Evolutionary conservation across 2,797 vertebrate genomes (phyloP).

Genomic region (Parauchenoglanis punctatus): DNA sequence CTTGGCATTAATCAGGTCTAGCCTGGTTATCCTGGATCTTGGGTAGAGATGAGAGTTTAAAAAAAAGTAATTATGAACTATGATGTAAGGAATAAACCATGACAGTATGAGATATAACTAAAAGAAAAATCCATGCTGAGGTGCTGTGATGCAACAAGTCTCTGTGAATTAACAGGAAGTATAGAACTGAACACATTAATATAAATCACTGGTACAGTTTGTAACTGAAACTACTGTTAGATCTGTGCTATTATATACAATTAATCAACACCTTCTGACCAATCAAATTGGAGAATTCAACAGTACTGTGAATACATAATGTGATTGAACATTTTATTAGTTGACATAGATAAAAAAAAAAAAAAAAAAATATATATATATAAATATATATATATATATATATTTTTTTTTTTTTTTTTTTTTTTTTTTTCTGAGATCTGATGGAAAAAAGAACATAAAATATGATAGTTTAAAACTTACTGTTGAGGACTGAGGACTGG

Average conservation of each 20-base stretch:
- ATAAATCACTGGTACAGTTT: neutral
- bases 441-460: neutral
- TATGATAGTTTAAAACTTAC: neutral
- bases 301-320: neutral
- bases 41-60: neutral
- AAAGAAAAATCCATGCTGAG: neutral
- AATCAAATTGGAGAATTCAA: neutral
- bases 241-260: neutral
- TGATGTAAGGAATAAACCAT: neutral
- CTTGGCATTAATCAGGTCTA: conserved; percentile 43
- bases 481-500: neutral
- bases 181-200: neutral
- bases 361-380: no score
- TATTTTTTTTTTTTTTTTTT: no score
- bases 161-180: neutral
- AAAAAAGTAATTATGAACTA: neutral
- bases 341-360: no score
- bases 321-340: neutral
- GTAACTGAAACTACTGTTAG: neutral
- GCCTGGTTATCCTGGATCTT: conserved; percentile 64
- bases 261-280: neutral
- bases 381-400: no score
- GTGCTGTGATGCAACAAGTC: neutral
- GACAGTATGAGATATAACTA: neutral
- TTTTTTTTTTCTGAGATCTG: conserved; percentile 4